Base-by-base conservation (phyloP, 2,113 vertebrate species). In the Gavia stellata region DNA sequence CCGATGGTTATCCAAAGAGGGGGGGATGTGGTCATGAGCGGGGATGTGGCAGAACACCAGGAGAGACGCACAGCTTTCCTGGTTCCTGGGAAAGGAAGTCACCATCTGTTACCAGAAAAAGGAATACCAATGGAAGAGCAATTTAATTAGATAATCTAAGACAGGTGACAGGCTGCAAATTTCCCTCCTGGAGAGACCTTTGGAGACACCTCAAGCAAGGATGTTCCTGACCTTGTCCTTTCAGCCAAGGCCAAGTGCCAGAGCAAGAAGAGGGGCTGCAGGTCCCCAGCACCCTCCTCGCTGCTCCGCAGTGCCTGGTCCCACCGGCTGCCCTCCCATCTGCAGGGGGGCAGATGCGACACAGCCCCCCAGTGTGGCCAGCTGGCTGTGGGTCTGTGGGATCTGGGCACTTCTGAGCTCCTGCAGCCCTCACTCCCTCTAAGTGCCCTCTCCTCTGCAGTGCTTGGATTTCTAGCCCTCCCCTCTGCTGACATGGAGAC, bases 31-130 rank as follows among this genome's bases (percentile, higher is more conserved):
- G 40, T 52, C 71, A 31, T 9, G 71, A 88, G 45, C 0, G 4
- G 45, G 52, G 66, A 72, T 8, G 47, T 50, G 62, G 53, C 73
- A 91, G 92, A 91, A 72, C 62, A 75, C 0, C 2, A 85, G 33
- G 62, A 94, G 70, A 61, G 36, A 68, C 12, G 29, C 74, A 91
- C 70, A 92, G 77, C 62, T 87, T 95, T 90, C 47, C 67, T 47
- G 26, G 81, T 58, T 85, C 55, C 72, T 31, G 38, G 50, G 93
- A 74, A 84, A 94, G 77, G 59, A 94, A 95, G n/a, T 20, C 59
- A 81, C 91, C 92, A 86, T 94, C 96, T 94, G 80, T 36, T 74
- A 81, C 15, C 61, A 89, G 59, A 84, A 81, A 47, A 49, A 86
- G 42, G 50, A 92, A 74, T 53, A 61, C 9, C 33, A 4, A 40